A percentile compares a stretch with the other conserved stretches of the same genome.
Conservation (phyloP, 2,797 vertebrate species). For the Paramormyrops hopkinsi region DNA sequence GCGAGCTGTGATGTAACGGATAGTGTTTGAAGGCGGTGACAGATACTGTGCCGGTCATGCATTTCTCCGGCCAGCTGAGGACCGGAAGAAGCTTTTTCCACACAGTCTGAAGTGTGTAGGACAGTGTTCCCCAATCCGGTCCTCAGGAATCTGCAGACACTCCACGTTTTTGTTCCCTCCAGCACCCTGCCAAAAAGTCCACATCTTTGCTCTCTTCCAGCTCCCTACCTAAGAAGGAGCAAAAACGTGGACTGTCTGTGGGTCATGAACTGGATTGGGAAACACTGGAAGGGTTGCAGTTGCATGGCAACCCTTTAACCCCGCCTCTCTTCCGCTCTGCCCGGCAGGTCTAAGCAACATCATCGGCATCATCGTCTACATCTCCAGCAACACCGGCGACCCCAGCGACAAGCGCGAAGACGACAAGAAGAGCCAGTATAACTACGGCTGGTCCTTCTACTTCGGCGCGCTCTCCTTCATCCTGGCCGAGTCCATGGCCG, state of each 20-base stretch:
- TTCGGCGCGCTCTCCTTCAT: constrained; percentile 94
- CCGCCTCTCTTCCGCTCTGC: constrained; percentile 10
- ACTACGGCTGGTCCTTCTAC: constrained; percentile 96
- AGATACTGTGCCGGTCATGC: background rate
- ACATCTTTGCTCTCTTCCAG: background rate
- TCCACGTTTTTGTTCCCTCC: background rate
- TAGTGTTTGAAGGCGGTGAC: background rate
- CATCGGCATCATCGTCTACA: constrained; percentile 97
- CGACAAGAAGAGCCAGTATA: constrained; percentile 90
- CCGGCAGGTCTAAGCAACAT: constrained; percentile 87
- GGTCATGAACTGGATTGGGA: background rate
- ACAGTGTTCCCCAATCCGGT: background rate
- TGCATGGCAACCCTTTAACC: background rate
- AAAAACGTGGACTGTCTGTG: background rate
- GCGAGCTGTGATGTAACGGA: constrained; percentile 7
- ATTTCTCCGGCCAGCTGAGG: background rate
- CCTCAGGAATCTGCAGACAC: background rate
- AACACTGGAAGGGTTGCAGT: background rate
- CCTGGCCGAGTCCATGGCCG: constrained; percentile 86
- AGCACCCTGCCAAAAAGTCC: background rate
- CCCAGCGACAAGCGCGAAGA: constrained; percentile 90
- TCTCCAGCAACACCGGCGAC: constrained; percentile 94
- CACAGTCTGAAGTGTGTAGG: background rate
- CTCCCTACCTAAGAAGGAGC: background rate
- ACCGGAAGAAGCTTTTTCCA: background rate